A percentile compares a stretch with the other conserved stretches of the same genome.
Evolutionary conservation across 2,888 invertebrate genomes (phyloP).

Genomic region (Unio delphinus): DNA sequence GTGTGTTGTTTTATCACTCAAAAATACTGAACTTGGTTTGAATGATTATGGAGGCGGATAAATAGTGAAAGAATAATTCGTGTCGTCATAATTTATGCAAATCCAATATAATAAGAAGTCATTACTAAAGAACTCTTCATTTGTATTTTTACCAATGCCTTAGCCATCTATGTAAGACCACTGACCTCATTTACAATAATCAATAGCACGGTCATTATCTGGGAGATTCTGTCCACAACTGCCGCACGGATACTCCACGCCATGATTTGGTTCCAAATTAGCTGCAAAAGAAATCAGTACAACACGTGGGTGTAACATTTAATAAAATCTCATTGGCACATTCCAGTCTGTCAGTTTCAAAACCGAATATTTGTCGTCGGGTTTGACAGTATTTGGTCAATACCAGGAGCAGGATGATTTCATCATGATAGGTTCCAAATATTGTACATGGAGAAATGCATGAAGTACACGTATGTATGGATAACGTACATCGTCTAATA

Average conservation of each 20-base stretch:
- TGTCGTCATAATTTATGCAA: background rate
- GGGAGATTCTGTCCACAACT: conserved; percentile 1
- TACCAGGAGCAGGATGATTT: no score
- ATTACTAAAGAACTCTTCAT: background rate
- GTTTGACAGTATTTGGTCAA: no score
- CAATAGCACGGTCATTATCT: conserved; percentile 2
- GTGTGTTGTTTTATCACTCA: no score
- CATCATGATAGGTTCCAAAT: no score
- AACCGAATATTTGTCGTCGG: no score
- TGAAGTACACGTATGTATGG: no score
- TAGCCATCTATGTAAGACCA: background rate
- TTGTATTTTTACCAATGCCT: background rate
- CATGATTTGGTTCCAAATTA: conserved; percentile 4
- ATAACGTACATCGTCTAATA: no score
- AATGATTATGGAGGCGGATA: no score
- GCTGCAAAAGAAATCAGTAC: conserved; percentile 1
- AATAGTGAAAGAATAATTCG: background rate
- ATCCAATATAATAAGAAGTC: background rate
- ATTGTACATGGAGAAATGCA: no score
- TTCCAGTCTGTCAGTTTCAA: no score
- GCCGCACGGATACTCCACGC: conserved; percentile 3
- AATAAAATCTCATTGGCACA: background rate
- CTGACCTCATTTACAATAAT: conserved; percentile 1
- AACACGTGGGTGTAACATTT: background rate
- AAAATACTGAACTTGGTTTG: background rate